A percentile compares a stretch with the other conserved stretches of the same genome.
These are phyloP conservation scores for Lichenostomus cassidix DNA, from an alignment of 2,113 vertebrate species.

Conservation along the genomic window DNA sequence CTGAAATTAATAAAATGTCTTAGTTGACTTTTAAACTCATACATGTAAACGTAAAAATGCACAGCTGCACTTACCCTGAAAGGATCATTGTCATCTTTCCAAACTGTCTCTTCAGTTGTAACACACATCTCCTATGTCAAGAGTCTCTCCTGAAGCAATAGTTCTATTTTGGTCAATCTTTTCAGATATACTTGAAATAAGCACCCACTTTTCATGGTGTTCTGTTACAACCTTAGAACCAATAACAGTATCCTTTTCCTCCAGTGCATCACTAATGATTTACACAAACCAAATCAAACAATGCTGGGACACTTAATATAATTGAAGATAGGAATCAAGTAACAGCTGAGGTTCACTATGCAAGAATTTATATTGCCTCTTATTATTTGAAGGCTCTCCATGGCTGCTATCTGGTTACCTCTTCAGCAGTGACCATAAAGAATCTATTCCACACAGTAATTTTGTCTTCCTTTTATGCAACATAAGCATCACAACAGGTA, in stretches of 20 bases:
- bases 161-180: not conserved
- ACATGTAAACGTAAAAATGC: not conserved
- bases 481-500: not conserved
- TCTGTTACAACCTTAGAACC: conserved; percentile 9
- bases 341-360: conserved; percentile 26
- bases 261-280: conserved; percentile 49
- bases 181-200: not conserved
- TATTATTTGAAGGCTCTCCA: conserved; percentile 32
- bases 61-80: not conserved
- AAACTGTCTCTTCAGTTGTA: not conserved
- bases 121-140: not conserved
- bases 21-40: not conserved
- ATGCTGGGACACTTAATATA: conserved; percentile 60
- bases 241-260: conserved; percentile 22
- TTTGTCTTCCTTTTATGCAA: conserved; percentile 29
- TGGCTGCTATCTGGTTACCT: conserved; percentile 17
- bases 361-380: conserved; percentile 56
- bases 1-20: not conserved
- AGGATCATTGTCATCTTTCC: not conserved
- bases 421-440: not conserved
- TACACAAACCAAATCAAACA: conserved; percentile 50
- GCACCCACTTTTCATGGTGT: not conserved
- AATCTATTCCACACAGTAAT: not conserved
- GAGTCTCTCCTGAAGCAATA: not conserved
- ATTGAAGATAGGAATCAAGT: conserved; percentile 62